phyloP scores from a whole-genome alignment of 2,113 vertebrate genomes.

The Agelaius tricolor region DNA sequence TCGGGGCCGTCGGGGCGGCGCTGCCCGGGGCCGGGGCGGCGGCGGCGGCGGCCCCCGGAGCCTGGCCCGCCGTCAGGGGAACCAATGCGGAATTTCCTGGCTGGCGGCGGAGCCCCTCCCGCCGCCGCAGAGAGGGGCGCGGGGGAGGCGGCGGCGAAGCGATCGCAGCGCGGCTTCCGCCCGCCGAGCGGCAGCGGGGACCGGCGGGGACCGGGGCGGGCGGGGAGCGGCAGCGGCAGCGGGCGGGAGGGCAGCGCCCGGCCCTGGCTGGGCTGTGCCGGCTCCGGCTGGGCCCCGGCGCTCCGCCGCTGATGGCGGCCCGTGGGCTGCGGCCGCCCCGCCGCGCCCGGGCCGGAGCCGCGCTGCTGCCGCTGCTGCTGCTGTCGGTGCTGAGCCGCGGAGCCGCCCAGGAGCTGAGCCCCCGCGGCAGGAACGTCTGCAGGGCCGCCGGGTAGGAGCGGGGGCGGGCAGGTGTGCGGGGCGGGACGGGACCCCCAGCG shows the following conservation, averaged over 20 bases:
- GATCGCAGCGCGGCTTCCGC: constrained; percentile 20
- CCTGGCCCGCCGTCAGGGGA: constrained; percentile 53
- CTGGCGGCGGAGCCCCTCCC: constrained; percentile 35
- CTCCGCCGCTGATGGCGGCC: neutral
- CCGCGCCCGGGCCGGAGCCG: neutral
- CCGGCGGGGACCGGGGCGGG: neutral
- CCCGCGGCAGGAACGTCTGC: constrained; percentile 72
- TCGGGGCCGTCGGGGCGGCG: neutral
- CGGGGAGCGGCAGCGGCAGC: neutral
- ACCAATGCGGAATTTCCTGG: constrained; percentile 66
- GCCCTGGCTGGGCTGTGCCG: too few species aligned
- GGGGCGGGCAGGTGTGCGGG: neutral
- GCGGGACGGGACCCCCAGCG: neutral
- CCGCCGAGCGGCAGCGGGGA: neutral
- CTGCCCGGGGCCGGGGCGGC: neutral
- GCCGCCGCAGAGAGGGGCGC: constrained; percentile 32
- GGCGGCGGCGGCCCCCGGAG: neutral
- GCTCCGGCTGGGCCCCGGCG: too few species aligned
- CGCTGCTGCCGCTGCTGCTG: neutral
- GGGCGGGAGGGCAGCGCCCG: neutral
- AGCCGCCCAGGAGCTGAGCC: constrained; percentile 62
- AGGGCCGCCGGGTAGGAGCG: constrained; percentile 54
- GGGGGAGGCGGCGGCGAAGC: neutral
- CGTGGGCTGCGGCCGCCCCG: neutral
- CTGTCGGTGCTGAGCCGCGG: neutral